Evolutionary conservation across 1,140 invertebrate genomes (phyloP), one percentile per base, ranked within the genome.

Genomic region (Portunus trituberculatus): DNA sequence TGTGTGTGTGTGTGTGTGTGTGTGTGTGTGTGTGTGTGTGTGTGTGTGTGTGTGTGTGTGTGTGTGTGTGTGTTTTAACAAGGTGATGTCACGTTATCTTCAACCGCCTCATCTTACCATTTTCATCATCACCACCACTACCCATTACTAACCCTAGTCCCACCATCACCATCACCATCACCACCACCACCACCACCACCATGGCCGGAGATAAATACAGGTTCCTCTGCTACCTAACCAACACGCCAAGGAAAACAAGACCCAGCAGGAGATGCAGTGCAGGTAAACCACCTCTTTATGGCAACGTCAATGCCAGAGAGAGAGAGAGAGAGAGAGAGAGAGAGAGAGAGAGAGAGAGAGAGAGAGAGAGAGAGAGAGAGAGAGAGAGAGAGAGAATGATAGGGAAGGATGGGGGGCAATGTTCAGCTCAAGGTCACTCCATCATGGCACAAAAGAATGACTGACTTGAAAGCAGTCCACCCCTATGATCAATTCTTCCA

Each of bases 341-440:
- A 76, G 67, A 76, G 67, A 25, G 90, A 32, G 90, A 91, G 90
- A 25, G 67, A 76, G 67, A 76, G 67, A 76, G 67, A 76, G 67
- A 91, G 48, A 32, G 84, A 32, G 84, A 76, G 32, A 76, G 29
- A 45, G 84, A 20, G 84, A 45, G 32, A 67, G n/a, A 76, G 59
- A 31, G 90, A 28, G 52, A 91, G 31, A 83, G 39, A 83, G 91
- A 67, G 29, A 46, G 29, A 83, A 28, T 46, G 76, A 83, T 29
- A 46, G 67, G 28, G 29, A 46, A 12, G 28, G 31, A 46, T 6
- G 31, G 31, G 67, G 6, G 12, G 39, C 29, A 45, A 59, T 59
- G 52, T 59, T 59, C 25, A 29, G 88, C 25, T n/a, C 25, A 28
- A 76, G 67, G 67, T n/a, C 25, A 76, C 20, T 76, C 12, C 67